Evolutionary conservation across 2,113 vertebrate species (phyloP).

Genomic region (Azemiops feae): DNA sequence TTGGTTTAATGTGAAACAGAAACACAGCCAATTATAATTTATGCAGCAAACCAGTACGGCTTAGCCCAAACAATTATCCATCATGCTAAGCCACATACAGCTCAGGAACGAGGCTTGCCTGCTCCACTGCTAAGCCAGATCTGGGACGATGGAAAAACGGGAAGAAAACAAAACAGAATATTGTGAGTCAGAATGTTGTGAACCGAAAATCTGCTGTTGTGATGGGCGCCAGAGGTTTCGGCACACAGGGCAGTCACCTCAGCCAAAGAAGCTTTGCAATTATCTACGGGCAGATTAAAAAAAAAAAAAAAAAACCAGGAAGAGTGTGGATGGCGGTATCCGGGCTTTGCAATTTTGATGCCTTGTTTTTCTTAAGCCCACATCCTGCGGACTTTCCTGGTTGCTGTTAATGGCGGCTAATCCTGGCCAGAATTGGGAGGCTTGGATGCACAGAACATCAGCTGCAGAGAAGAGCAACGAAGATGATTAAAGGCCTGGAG

Average conservation of each 20-base stretch:
- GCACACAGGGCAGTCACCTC: no score
- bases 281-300: no score
- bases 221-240: neutral
- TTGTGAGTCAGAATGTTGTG: no score
- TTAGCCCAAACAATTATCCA: neutral
- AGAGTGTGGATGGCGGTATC: accelerated
- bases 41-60: neutral
- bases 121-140: neutral
- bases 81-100: no score
- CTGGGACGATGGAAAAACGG: neutral
- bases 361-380: neutral
- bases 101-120: neutral
- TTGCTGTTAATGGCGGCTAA: neutral
- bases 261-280: neutral
- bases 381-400: neutral
- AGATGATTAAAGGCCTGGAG: no score
- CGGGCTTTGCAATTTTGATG: neutral
- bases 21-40: no score
- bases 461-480: no score
- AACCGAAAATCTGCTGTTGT: neutral
- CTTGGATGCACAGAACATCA: neutral
- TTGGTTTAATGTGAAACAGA: no score
- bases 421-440: neutral
- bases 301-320: neutral
- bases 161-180: neutral